These are phyloP conservation scores for Apogon talboti DNA, from an alignment of 2,797 vertebrate species.

Conservation along the genomic window DNA sequence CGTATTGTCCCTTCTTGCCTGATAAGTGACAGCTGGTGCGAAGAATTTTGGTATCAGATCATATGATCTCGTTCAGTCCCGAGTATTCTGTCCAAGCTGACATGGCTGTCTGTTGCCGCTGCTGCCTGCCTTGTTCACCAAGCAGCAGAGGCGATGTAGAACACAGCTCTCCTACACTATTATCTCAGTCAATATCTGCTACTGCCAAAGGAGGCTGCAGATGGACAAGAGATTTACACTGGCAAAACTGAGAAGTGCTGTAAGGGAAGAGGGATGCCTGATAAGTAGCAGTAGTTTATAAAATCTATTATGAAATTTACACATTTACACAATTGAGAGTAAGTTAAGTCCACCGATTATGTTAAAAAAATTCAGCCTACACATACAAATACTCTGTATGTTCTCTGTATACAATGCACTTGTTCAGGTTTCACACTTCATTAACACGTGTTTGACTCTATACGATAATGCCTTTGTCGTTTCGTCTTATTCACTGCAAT, in stretches of 20 bases:
- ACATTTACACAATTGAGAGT: neutral
- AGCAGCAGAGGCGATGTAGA: conserved; percentile 59
- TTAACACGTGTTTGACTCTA: neutral
- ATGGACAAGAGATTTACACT: conserved; percentile 60
- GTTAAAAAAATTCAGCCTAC: neutral
- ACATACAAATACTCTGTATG: neutral
- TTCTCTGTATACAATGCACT: neutral
- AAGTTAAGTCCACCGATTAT: neutral
- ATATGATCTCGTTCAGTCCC: conserved; percentile 43
- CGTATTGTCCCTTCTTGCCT: conserved; percentile 18
- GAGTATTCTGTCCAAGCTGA: conserved; percentile 52
- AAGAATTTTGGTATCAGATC: conserved; percentile 48
- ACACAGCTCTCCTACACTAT: conserved; percentile 53
- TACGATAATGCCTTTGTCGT: neutral
- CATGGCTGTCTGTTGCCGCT: conserved; percentile 52
- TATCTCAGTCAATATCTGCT: conserved; percentile 69
- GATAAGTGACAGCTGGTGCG: conserved; percentile 44
- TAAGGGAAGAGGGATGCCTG: conserved; percentile 11
- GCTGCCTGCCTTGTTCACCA: conserved; percentile 65
- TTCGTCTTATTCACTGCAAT: conserved; percentile 5
- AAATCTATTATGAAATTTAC: neutral
- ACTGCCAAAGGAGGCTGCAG: conserved; percentile 59
- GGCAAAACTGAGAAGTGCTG: conserved; percentile 29
- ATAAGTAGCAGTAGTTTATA: neutral
- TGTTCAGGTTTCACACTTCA: neutral